These are phyloP conservation scores for Brachionus rotundiformis DNA, from an alignment of 1,140 invertebrate genomes.

Conservation along the genomic window DNA sequence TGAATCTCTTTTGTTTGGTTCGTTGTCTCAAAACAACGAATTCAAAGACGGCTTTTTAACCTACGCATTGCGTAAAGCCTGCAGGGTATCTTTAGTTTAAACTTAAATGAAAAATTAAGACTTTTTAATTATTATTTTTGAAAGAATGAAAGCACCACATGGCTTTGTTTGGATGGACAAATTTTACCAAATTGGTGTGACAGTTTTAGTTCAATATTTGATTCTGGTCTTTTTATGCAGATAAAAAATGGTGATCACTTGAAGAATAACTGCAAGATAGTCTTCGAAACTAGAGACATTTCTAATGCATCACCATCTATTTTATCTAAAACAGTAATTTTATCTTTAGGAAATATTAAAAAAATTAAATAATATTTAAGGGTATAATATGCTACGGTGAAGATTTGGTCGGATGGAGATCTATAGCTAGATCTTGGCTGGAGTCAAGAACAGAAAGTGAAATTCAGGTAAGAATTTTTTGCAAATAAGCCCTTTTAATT, in stretches of 20 bases:
- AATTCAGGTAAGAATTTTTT: conserved; percentile 59
- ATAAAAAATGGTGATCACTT: conserved; percentile 62
- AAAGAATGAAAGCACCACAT: conserved; percentile 63
- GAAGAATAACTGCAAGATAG: conserved; percentile 61
- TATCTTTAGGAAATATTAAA: neutral
- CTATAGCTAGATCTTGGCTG: conserved; percentile 62
- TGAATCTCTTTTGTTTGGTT: conserved; percentile 60
- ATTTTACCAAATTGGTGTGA: conserved; percentile 61
- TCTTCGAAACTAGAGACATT: conserved; percentile 63
- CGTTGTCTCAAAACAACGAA: conserved; percentile 59
- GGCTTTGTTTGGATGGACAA: conserved; percentile 62
- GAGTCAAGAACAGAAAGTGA: conserved; percentile 60
- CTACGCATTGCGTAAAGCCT: conserved; percentile 61
- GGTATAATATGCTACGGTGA: conserved; percentile 62
- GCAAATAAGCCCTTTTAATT: too few species aligned
- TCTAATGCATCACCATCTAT: conserved; percentile 59
- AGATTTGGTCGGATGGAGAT: conserved; percentile 63
- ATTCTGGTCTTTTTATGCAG: conserved; percentile 58
- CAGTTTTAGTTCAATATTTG: conserved; percentile 59
- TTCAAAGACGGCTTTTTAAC: conserved; percentile 64
- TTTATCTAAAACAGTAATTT: conserved; percentile 60
- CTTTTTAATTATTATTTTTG: neutral
- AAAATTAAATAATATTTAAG: neutral
- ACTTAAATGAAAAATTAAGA: neutral
- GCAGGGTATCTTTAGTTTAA: conserved; percentile 57